phyloP scores from a whole-genome alignment of 2,797 vertebrate genomes.

The Poeciliopsis infans region DNA sequence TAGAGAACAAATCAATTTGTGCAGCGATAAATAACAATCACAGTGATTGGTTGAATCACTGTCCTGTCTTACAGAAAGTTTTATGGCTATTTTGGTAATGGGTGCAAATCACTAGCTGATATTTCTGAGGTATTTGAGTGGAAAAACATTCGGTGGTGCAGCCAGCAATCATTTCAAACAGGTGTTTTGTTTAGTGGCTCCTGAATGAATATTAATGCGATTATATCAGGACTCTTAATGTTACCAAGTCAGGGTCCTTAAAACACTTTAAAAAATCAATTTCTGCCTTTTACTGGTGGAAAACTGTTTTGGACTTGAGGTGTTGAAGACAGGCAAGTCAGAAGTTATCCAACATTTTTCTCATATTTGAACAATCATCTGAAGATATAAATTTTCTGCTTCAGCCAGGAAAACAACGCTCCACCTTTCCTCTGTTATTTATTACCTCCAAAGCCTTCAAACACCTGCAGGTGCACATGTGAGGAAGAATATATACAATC shows the following conservation, averaged over 20 bases:
- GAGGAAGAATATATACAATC: conserved; percentile 18
- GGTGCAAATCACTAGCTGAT: conserved; percentile 13
- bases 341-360: conserved; percentile 45
- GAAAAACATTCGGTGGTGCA: neutral
- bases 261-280: neutral
- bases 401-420: conserved; percentile 30
- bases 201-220: neutral
- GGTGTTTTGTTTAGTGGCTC: neutral
- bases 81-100: conserved; percentile 19
- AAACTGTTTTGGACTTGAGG: neutral
- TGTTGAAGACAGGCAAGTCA: neutral
- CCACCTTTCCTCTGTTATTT: conserved; percentile 53
- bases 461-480: conserved; percentile 44
- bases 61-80: conserved; percentile 17
- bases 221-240: neutral
- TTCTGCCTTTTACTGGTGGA: neutral
- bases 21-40: conserved; percentile 1
- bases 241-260: neutral
- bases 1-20: neutral
- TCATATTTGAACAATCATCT: conserved; percentile 52
- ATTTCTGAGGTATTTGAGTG: neutral
- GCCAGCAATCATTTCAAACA: neutral
- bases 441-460: conserved; percentile 49
- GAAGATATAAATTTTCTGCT: conserved; percentile 41
- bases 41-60: conserved; percentile 4